Conservation (phyloP, 2,113 vertebrate species). For the Ciconia stormi region DNA sequence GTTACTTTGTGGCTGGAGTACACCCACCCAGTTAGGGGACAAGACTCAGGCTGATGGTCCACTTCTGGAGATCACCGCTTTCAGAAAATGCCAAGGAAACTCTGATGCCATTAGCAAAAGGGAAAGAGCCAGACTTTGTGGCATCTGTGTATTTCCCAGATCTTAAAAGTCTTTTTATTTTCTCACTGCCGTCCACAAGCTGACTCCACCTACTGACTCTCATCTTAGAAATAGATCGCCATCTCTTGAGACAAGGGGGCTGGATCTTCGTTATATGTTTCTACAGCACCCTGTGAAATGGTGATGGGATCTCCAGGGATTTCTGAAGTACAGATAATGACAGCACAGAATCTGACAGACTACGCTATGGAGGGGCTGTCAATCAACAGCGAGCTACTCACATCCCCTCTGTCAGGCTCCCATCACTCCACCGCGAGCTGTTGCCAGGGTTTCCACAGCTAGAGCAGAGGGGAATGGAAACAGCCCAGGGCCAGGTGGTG, state of each 20-base stretch:
- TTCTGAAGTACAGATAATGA: constrained; percentile 6
- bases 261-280: not conserved
- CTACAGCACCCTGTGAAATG: not conserved
- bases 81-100: not conserved
- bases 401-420: constrained; percentile 6
- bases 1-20: not conserved
- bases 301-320: constrained; percentile 25
- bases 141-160: not conserved
- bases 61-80: not conserved
- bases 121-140: not conserved
- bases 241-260: not conserved
- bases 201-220: not conserved
- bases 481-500: not conserved
- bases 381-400: not conserved
- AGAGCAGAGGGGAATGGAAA: not conserved
- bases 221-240: not conserved
- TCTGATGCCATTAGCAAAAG: not conserved
- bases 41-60: not conserved
- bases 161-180: not conserved
- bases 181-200: accelerated
- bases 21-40: not conserved
- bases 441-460: not conserved
- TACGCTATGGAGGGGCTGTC: not conserved
- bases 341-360: constrained; percentile 44
- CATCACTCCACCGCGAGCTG: not conserved